phyloP scores from a whole-genome alignment of 2,797 vertebrate genomes.

The Scyliorhinus canicula region DNA sequence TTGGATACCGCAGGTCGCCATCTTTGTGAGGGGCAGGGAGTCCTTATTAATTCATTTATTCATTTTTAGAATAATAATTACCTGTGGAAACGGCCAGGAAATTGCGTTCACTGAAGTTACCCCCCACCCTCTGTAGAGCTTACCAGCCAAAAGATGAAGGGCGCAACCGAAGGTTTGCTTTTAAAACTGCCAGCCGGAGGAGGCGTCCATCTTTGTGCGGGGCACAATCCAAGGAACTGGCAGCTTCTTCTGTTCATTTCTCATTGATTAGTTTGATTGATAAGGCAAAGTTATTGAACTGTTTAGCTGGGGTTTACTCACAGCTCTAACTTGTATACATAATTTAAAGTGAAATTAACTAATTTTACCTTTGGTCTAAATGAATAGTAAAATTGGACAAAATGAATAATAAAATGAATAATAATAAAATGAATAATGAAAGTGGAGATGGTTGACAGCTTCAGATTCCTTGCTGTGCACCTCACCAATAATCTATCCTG shows the following conservation, averaged over 20 bases:
- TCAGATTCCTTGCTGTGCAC: too few species aligned
- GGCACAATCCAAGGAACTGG: background rate
- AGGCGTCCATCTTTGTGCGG: background rate
- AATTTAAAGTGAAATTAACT: background rate
- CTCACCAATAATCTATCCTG: too few species aligned
- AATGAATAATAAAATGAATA: too few species aligned
- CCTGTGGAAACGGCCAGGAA: background rate
- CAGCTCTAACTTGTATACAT: background rate
- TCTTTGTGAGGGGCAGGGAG: constrained; percentile 9
- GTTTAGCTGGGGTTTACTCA: background rate
- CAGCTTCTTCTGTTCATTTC: background rate
- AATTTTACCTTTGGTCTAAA: background rate
- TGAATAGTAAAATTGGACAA: background rate
- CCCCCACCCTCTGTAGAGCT: background rate
- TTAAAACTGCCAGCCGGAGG: background rate
- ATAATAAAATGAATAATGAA: too few species aligned
- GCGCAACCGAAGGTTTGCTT: too few species aligned
- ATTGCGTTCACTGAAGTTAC: background rate
- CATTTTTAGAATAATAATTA: background rate
- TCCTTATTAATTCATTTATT: background rate
- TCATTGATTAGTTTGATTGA: background rate
- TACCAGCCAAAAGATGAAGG: background rate
- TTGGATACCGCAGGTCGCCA: background rate
- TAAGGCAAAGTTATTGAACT: background rate
- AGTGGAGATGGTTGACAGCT: too few species aligned